Evolutionary conservation across 2,797 vertebrate species (phyloP), one percentile per base, ranked within the genome.

Genomic region (Spatula clypeata): DNA sequence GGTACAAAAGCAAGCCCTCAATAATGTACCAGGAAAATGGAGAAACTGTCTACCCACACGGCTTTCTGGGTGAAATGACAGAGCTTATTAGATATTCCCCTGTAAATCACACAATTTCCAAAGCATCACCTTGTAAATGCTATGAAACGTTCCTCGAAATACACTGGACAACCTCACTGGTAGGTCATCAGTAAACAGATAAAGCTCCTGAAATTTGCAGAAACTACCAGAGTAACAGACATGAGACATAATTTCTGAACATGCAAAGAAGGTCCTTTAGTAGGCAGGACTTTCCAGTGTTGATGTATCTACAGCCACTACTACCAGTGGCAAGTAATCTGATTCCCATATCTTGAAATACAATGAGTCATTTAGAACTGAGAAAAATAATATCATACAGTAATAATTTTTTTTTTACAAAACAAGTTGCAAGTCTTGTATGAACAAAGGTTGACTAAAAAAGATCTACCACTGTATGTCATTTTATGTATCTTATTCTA

Each of bases 301-400:
- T n/a, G 34, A 31, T 15, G 14, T 1, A 36, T 7, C 26, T 70
- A 24, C 29, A 51, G 1, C 1, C 9, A 10, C 2, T 21, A 12
- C 3, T 71, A 17, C 24, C 36, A 21, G 1, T 3, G 45, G 23
- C 51, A 90, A 76, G 14, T 10, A 73, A 36, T 6, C 7, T 16
- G 11, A 58, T 60, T 47, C 40, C 21, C 17, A 27, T 9, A 21
- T 40, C 24, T 72, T 32, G 9, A 57, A 77, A 70, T 15, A 23
- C 3, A 26, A 16, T 16, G 17, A 79, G 34, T 31, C 1, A 31
- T 40, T 74, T 58, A 75, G n/a, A 65, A 42, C 6, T 23, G 9
- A 53, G 20, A 40, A 72, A 29, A 32, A 32, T 27, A n/a, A 40
- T 0, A 14, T 3, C 19, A 8, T 31, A 38, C 4, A 11, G n/a